Evolutionary conservation across 1,140 invertebrate species (phyloP), one percentile per base, ranked within the genome.

Genomic region (Caenorhabditis briggsae): DNA sequence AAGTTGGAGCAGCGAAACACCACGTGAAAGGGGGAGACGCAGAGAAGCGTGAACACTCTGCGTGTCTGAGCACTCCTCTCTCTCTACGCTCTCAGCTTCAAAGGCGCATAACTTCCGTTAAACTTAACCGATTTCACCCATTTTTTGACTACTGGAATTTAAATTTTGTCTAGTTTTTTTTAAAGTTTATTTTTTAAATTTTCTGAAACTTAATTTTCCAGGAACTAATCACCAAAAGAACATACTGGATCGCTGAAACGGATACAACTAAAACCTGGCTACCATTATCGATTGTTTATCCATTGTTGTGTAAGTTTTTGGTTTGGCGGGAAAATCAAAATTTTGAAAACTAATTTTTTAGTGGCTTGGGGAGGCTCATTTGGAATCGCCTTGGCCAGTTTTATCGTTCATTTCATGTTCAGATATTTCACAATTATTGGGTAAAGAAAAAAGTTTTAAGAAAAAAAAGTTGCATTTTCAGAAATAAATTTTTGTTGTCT

Each of bases 311-410:
- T 61, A 25, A 33, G 59, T 61, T 23, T 11, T 12, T 11, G n/a
- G 14, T n/a, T 58, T 58, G 14, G 6, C 1, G n/a, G 12, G 16
- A n/a, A n/a, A n/a, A 7, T 58, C 7, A n/a, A 58, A 25, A 11
- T 61, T 25, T 8, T 25, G 23, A n/a, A 61, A n/a, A n/a, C n/a
- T n/a, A n/a, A n/a, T n/a, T 25, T 61, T 61, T 61, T 20, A 61
- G 59, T 61, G 20, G 59, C 59, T 8, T 61, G 59, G 59, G 59
- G 59, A 61, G 59, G 59, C 11, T 61, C 59, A 20, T 61, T 61
- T 23, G 59, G 59, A 25, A 61, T 61, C 23, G 59, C 59, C 25
- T 33, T 61, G 9, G 59, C 59, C 11, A 61, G 59, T 14, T 61
- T 61, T 20, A 33, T 61, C 11, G 59, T 61, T 1, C 59, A 61